phyloP scores from a whole-genome alignment of 2,113 vertebrate species.

The Romanogobio albipinnatus region DNA sequence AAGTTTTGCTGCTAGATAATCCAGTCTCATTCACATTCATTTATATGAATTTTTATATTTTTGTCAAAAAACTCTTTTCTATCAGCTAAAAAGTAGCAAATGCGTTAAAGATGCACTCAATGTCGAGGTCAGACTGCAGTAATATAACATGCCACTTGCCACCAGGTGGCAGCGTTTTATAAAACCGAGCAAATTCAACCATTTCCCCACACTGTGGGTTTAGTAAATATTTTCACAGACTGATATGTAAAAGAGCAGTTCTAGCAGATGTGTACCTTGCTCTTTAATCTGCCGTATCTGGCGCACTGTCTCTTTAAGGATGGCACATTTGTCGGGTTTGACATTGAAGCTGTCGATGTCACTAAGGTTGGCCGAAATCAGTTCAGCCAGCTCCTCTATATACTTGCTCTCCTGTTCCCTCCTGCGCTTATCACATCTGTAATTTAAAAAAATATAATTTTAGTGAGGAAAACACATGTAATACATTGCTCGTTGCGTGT shows the following conservation, averaged over 20 bases:
- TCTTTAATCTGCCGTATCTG: slow-evolving; percentile 99
- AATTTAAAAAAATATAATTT: slow-evolving; percentile 12
- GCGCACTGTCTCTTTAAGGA: slow-evolving; percentile 97
- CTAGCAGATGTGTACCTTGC: slow-evolving; percentile 83
- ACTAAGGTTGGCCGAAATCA: slow-evolving; percentile 98
- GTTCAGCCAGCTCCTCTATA: slow-evolving; percentile 96
- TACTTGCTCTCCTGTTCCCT: slow-evolving; percentile 99
- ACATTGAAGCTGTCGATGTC: slow-evolving; percentile 99
- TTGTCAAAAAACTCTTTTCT: background rate
- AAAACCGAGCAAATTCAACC: background rate
- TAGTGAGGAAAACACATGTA: background rate
- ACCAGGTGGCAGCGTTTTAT: slow-evolving; percentile 72
- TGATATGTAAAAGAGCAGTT: slow-evolving; percentile 13
- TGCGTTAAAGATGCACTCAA: background rate
- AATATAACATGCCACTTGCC: slow-evolving; percentile 32
- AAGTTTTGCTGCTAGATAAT: background rate
- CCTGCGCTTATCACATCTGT: slow-evolving; percentile 93
- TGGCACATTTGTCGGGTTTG: slow-evolving; percentile 98
- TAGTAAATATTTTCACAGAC: slow-evolving; percentile 8
- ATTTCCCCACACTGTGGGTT: background rate
- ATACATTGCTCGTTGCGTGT: no score
- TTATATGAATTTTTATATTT: background rate
- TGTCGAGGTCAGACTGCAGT: background rate
- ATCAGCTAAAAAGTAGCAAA: background rate
- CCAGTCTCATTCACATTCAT: background rate